These are phyloP conservation scores for Sporophila hypoxantha DNA, from an alignment of 2,113 vertebrate species.

Conservation along the genomic window DNA sequence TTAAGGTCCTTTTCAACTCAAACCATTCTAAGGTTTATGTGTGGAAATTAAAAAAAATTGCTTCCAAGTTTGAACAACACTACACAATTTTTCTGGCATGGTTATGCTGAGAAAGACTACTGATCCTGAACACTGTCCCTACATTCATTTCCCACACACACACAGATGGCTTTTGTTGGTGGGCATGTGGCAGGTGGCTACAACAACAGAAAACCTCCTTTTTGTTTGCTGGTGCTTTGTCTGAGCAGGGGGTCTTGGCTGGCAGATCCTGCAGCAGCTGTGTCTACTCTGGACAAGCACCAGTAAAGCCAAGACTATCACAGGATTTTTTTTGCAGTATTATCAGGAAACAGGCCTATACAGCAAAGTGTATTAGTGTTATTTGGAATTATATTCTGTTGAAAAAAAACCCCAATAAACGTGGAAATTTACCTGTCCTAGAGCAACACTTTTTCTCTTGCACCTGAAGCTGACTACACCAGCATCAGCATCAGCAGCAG, in stretches of 20 bases:
- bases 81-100: not conserved
- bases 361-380: not conserved
- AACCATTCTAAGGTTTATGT: not conserved
- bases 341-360: not conserved
- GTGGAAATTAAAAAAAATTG: not conserved
- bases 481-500: not conserved
- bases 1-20: not conserved
- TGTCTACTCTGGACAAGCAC: not conserved
- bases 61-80: not conserved
- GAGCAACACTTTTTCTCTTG: fast-evolving
- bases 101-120: not conserved
- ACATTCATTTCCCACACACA: not conserved
- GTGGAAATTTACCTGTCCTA: not conserved
- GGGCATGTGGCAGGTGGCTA: not conserved
- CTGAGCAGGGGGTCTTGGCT: fast-evolving
- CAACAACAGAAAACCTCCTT: not conserved
- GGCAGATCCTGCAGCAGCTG: fast-evolving
- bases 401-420: no score
- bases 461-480: not conserved
- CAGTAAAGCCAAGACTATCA: not conserved
- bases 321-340: not conserved
- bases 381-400: not conserved
- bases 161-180: not conserved
- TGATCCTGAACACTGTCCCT: fast-evolving
- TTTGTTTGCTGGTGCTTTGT: not conserved